Base-by-base conservation (phyloP, 1,140 invertebrate genomes). In the Cyclargus thomasi region DNA sequence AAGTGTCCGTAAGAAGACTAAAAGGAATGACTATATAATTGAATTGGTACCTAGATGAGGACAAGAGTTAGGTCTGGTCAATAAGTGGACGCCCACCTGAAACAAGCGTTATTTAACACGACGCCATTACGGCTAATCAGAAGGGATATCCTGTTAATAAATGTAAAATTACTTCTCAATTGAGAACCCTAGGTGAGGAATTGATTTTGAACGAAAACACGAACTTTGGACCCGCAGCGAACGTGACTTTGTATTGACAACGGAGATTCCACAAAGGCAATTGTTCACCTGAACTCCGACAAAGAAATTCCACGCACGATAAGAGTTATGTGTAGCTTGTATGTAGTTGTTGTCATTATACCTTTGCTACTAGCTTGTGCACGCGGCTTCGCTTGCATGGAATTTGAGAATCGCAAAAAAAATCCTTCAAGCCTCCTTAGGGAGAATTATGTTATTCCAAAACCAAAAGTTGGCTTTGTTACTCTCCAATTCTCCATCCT, bases 171-270 rank as follows among this genome's bases (percentile, higher is more conserved):
- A 20, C 18, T 47, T 35, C n/a, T 17, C 10, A 16, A 18, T 36
- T 66, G 53, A 20, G 22, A 66, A 20, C 64, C 64, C 64, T 66
- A 36, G 29, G 4, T 53, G 55, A 62, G 65, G 66, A 73, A 70
- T 70, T 72, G 64, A 57, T 70, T 72, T 63, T 65, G 62, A 71
- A 78, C 65, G 69, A 76, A 71, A 82, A 82, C 75, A 81, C 70
- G 74, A 72, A 81, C 80, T 82, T 84, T 76, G 73, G 17, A 75
- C 70, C 67, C 35, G 22, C 55, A 67, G 18, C 17, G 47, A 18
- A 63, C 39, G 64, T 36, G 53, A 64, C 22, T 47, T 57, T 36
- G 57, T 67, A 70, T 70, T 67, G 64, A 69, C 59, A 67, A 68
- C 64, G 69, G 59, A 65, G 59, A 23, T 36, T 17, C 59, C 53